These are phyloP conservation scores for Acanthococcus lagerstroemiae DNA, from an alignment of 2,888 invertebrate species.

Conservation along the genomic window DNA sequence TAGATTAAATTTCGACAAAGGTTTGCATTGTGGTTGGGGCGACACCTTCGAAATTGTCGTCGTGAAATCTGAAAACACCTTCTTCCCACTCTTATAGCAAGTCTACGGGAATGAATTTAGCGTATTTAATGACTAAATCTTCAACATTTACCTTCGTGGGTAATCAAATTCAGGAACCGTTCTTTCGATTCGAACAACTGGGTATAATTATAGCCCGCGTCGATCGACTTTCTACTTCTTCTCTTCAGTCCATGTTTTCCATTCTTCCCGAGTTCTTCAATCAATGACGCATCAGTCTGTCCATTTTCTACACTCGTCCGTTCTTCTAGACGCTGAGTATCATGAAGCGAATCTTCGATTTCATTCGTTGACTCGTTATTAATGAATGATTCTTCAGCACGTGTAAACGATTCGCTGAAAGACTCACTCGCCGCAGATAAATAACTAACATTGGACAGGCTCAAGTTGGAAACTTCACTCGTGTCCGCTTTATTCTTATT, in stretches of 20 bases:
- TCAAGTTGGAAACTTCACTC: neutral
- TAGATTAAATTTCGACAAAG: too few relatives aligned
- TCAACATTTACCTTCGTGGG: constrained; percentile 15
- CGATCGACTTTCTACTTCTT: neutral
- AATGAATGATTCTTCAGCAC: neutral
- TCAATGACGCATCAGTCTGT: neutral
- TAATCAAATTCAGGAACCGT: constrained; percentile 3
- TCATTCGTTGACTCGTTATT: neutral
- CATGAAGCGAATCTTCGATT: neutral
- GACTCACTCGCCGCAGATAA: too few relatives aligned
- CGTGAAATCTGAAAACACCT: too few relatives aligned
- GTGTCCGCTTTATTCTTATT: neutral
- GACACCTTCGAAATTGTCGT: too few relatives aligned
- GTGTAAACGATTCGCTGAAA: neutral
- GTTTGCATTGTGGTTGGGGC: too few relatives aligned
- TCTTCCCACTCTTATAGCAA: too few relatives aligned
- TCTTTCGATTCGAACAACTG: constrained; percentile 19
- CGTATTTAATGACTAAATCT: too few relatives aligned
- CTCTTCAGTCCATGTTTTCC: neutral
- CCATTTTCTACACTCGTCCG: neutral
- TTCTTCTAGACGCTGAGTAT: neutral
- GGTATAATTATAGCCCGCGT: neutral
- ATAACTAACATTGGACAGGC: neutral
- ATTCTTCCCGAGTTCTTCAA: neutral
- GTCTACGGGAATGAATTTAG: too few relatives aligned